Conservation (phyloP, 2,888 invertebrate genomes). For the Erpobdella octoculata region DNA sequence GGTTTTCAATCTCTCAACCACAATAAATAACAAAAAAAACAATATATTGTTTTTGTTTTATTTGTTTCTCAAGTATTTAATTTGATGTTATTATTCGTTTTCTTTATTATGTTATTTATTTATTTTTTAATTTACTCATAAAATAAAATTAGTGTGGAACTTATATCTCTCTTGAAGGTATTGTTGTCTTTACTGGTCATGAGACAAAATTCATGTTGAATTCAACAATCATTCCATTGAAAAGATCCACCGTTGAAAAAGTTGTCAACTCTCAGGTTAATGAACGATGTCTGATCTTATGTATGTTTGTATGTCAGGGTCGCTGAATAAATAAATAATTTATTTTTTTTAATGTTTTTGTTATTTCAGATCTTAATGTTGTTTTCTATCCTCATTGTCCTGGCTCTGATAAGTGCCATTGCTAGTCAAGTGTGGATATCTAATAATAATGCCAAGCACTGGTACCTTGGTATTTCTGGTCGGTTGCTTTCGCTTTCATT, state of each 20-base stretch:
- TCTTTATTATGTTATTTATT: neutral
- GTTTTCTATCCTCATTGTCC: constrained; percentile 77
- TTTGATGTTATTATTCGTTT: neutral
- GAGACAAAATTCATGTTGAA: constrained; percentile 97
- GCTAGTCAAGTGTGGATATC: constrained; percentile 78
- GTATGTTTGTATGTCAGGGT: neutral
- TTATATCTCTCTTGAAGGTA: constrained; percentile 54
- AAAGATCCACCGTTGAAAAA: constrained; percentile 82
- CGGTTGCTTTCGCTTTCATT: constrained; percentile 39
- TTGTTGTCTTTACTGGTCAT: constrained; percentile 93
- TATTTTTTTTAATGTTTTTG: neutral
- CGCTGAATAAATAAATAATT: neutral
- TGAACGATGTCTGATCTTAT: neutral
- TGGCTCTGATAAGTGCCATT: constrained; percentile 81
- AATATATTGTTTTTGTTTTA: too few species aligned
- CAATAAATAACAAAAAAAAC: too few species aligned
- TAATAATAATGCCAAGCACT: constrained; percentile 60
- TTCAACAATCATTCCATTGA: constrained; percentile 74
- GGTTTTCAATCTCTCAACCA: too few species aligned
- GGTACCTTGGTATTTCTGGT: constrained; percentile 80
- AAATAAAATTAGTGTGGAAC: too few species aligned
- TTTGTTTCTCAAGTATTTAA: too few species aligned
- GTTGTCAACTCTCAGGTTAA: constrained; percentile 49
- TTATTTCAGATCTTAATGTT: constrained; percentile 75
- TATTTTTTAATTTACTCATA: neutral